Evolutionary conservation across 2,797 vertebrate genomes (phyloP).

Genomic region (Malurus leucopterus): DNA sequence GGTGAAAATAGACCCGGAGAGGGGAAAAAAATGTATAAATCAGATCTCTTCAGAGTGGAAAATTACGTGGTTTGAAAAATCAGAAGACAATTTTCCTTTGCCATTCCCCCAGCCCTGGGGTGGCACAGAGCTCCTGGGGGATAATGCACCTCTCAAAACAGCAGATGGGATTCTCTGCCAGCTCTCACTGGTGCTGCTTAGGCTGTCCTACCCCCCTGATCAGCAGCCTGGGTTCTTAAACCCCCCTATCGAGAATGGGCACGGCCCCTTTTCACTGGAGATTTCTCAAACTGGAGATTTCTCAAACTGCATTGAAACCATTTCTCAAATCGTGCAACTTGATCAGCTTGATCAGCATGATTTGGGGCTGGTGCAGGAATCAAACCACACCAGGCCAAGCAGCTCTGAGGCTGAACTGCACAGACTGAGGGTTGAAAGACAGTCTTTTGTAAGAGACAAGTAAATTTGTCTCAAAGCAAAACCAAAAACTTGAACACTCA

Average conservation of each 20-base stretch:
- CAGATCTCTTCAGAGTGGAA: neutral
- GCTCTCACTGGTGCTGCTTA: neutral
- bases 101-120: neutral
- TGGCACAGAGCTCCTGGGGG: fast-evolving
- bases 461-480: neutral
- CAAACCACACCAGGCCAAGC: neutral
- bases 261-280: neutral
- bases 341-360: fast-evolving
- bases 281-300: neutral
- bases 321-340: neutral
- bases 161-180: neutral
- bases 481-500: neutral
- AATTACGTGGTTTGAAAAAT: slow-evolving; percentile 5
- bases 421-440: neutral
- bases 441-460: neutral
- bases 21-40: neutral
- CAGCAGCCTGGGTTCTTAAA: neutral
- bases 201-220: neutral
- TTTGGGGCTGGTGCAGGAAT: neutral
- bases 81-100: neutral
- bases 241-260: fast-evolving
- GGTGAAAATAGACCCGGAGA: neutral
- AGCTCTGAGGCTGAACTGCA: neutral
- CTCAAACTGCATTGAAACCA: neutral
- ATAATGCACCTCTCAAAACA: neutral